Evolutionary conservation across 2,113 vertebrate genomes (phyloP).

Genomic region (Irena cyanogastra): DNA sequence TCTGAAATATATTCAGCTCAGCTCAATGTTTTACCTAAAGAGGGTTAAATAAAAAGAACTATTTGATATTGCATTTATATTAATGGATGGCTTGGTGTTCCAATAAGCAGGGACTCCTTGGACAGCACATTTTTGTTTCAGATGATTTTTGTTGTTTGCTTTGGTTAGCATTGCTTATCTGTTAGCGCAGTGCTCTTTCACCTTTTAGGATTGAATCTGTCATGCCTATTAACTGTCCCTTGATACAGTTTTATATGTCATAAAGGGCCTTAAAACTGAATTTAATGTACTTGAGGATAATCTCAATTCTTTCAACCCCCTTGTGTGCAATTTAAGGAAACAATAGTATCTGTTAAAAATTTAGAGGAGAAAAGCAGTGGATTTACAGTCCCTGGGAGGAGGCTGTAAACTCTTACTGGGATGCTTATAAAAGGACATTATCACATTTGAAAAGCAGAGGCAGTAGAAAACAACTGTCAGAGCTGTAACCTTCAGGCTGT

Average conservation of each 20-base stretch:
- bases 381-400: conserved; percentile 61
- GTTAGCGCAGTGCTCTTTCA: neutral
- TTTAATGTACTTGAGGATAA: conserved; percentile 53
- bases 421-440: conserved; percentile 42
- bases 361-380: conserved; percentile 40
- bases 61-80: neutral
- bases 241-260: neutral
- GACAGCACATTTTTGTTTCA: neutral
- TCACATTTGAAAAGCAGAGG: conserved; percentile 17
- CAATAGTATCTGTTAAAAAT: conserved; percentile 57
- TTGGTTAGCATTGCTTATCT: neutral
- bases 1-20: neutral
- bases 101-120: neutral
- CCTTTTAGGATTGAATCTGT: neutral
- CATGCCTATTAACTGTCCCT: conserved; percentile 23
- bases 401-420: conserved; percentile 48
- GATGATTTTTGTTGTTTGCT: neutral
- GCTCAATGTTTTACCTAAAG: neutral
- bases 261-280: conserved; percentile 50
- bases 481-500: conserved; percentile 17
- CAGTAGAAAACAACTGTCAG: conserved; percentile 30
- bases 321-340: conserved; percentile 51
- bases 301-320: conserved; percentile 15
- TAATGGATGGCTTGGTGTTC: neutral
- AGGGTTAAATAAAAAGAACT: neutral